phyloP scores from a whole-genome alignment of 2,113 vertebrate species.

The Mustela nigripes region DNA sequence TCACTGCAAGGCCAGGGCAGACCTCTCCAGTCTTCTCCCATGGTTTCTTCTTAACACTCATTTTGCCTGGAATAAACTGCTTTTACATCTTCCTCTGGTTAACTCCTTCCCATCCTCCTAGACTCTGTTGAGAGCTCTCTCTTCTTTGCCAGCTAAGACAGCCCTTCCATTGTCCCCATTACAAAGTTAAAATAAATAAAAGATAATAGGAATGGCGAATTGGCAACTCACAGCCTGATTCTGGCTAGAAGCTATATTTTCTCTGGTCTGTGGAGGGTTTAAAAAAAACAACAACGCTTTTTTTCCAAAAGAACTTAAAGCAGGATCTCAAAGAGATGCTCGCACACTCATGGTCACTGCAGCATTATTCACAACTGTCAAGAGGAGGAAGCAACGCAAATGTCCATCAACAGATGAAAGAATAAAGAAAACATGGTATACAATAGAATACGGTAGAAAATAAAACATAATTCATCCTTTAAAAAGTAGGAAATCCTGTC shows the following conservation, averaged over 20 bases:
- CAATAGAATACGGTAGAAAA: background rate
- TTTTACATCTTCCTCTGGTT: background rate
- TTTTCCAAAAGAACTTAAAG: conserved; percentile 39
- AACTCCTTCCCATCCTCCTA: background rate
- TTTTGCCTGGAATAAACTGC: background rate
- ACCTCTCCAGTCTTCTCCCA: background rate
- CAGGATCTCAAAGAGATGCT: conserved; percentile 24
- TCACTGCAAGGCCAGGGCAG: background rate
- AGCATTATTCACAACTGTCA: background rate
- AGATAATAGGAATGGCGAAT: background rate
- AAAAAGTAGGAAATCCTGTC: conserved; percentile 41
- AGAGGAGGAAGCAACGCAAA: background rate
- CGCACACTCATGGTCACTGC: background rate
- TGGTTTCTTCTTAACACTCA: background rate
- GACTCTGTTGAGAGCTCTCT: background rate
- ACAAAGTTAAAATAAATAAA: conserved; percentile 42
- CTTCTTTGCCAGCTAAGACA: background rate
- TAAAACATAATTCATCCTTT: background rate
- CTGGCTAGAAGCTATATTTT: conserved; percentile 51
- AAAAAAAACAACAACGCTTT: background rate
- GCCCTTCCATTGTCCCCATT: background rate
- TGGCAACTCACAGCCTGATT: background rate
- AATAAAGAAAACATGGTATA: background rate
- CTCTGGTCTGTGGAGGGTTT: background rate
- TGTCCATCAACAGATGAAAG: background rate